A percentile compares a stretch with the other conserved stretches of the same genome.
These are phyloP conservation scores for Mastomys coucha DNA, from an alignment of 2,113 vertebrate species.

Conservation along the genomic window DNA sequence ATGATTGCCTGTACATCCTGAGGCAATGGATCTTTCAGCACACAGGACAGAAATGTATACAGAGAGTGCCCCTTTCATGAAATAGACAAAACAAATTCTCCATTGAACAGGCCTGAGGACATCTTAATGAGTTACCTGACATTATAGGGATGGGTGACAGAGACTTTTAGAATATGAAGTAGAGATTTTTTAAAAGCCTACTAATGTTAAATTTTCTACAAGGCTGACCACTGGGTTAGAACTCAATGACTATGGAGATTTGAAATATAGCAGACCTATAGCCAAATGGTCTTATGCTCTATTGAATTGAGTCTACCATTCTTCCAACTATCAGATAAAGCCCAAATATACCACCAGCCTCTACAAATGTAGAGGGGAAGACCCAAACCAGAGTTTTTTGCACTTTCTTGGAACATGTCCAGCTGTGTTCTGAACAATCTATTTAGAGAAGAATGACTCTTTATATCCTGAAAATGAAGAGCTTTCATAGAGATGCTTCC, in stretches of 20 bases:
- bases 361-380: not conserved
- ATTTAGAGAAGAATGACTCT: not conserved
- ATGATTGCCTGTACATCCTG: rapidly evolving
- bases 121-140: rapidly evolving
- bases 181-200: not conserved
- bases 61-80: not conserved
- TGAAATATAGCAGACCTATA: not conserved
- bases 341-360: not conserved
- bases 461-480: not conserved
- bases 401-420: not conserved
- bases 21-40: not conserved
- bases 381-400: not conserved
- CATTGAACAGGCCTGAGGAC: not conserved
- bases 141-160: rapidly evolving
- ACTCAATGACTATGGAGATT: not conserved
- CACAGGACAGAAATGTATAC: not conserved
- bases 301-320: not conserved
- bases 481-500: not conserved
- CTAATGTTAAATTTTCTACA: not conserved
- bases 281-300: not conserved
- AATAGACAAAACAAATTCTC: not conserved
- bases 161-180: not conserved
- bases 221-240: no score
- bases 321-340: not conserved
- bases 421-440: not conserved